A percentile compares a stretch with the other conserved stretches of the same genome.
phyloP scores from a whole-genome alignment of 2,888 invertebrate species.

The Drosophila mimetica region DNA sequence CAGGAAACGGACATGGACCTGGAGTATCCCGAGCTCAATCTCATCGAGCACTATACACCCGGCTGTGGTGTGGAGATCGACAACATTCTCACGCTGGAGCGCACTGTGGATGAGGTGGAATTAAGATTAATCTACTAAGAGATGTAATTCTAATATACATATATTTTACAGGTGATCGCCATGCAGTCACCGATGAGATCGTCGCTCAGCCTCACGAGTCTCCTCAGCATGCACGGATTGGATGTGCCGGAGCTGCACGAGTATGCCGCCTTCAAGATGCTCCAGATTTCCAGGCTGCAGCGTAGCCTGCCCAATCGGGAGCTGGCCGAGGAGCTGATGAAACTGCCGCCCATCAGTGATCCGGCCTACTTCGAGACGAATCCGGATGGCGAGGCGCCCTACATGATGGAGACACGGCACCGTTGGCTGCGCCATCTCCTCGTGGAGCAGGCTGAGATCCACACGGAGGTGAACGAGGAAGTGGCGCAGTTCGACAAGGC shows the following conservation, averaged over 20 bases:
- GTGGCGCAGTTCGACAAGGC: conserved; percentile 89
- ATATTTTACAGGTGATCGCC: neutral
- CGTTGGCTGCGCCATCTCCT: conserved; percentile 84
- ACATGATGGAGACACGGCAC: conserved; percentile 68
- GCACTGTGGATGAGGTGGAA: conserved; percentile 54
- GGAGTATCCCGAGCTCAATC: conserved; percentile 81
- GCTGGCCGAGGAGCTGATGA: conserved; percentile 40
- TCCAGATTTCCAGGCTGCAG: conserved; percentile 58
- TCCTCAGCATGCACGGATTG: conserved; percentile 16
- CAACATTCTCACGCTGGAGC: conserved; percentile 71
- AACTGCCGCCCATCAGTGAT: conserved; percentile 56
- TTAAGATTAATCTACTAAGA: too few relatives aligned
- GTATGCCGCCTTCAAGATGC: conserved; percentile 49
- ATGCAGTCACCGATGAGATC: too few relatives aligned
- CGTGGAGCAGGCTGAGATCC: conserved; percentile 88
- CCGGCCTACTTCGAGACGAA: conserved; percentile 59
- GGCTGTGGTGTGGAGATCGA: conserved; percentile 78
- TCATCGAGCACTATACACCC: conserved; percentile 67
- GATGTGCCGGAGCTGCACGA: conserved; percentile 54
- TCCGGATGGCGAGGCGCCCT: conserved; percentile 48
- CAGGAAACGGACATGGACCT: conserved; percentile 63
- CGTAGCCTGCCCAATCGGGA: conserved; percentile 40
- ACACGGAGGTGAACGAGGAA: conserved; percentile 86
- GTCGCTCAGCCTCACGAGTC: too few relatives aligned
- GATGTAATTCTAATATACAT: too few relatives aligned